These are phyloP conservation scores for Oasisia sp. DNA, from an alignment of 2,888 invertebrate genomes.

Conservation along the genomic window DNA sequence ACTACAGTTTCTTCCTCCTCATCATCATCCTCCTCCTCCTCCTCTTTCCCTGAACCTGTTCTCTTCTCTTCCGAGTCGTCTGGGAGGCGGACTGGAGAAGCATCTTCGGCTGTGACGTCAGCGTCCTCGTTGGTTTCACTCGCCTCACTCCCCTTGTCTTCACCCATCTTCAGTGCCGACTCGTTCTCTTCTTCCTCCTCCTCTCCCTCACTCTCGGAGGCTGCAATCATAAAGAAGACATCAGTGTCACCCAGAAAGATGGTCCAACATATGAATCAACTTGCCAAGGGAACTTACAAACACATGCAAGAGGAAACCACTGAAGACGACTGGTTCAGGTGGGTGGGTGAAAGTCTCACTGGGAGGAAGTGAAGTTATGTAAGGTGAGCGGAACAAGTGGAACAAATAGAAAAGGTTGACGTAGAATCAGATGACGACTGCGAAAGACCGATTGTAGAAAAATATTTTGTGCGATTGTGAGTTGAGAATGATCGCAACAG, in stretches of 20 bases:
- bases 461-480: too few relatives aligned
- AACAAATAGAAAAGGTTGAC: too few relatives aligned
- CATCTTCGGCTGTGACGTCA: neutral
- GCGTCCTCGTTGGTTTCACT: neutral
- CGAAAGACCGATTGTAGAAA: too few relatives aligned
- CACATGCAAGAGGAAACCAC: neutral
- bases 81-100: conserved; percentile 14
- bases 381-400: too few relatives aligned
- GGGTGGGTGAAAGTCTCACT: too few relatives aligned
- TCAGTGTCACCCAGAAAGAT: neutral
- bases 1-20: conserved; percentile 17
- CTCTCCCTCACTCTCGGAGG: conserved; percentile 20
- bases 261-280: neutral
- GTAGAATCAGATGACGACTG: too few relatives aligned
- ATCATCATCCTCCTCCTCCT: conserved; percentile 32
- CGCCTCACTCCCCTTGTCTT: neutral
- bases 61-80: neutral
- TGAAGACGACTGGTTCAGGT: too few relatives aligned
- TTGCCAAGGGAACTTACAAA: neutral
- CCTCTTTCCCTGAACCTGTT: conserved; percentile 30
- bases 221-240: neutral
- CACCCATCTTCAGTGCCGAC: conserved; percentile 17
- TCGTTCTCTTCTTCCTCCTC: conserved; percentile 22
- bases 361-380: too few relatives aligned
- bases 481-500: too few relatives aligned